Base-by-base conservation (phyloP, 2,888 invertebrate genomes). In the Octodonta nipae region DNA sequence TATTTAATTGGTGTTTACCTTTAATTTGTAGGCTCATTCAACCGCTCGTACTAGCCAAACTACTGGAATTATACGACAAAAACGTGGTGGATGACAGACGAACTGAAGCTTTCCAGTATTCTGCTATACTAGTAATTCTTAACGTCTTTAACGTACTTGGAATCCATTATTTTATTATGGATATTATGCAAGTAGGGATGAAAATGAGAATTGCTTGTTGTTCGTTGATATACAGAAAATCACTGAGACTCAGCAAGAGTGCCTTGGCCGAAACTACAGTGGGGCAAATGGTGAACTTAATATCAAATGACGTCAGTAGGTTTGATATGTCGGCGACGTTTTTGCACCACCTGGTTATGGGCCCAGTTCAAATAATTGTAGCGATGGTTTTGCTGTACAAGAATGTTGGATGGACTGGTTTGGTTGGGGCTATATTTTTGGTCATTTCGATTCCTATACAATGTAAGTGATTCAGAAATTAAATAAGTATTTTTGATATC, bases 221-320 rank as follows among this genome's bases (percentile, higher is more conserved):
- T 16, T 35, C 38, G 5, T 24, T 38, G 14, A 35, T 38, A 11
- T 38, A 38, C 15, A 35, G 38, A 12, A 89, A 89, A 41, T 44
- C 52, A 5, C 39, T 57, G 26, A 64, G 68, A 38, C 63, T 89
- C 17, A 85, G 82, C 33, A 82, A 28, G n/a, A 14, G 29, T 5
- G 24, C 37, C 15, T 26, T 37, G 14, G 82, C 81, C 4, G 78
- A 86, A 55, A 89, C 89, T 0, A 82, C 65, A 58, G 84, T 73
- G 46, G 92, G 64, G 56, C 55, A 59, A 43, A 52, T 58, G 44
- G 54, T 60, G 3, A 60, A 61, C 43, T 43, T 60, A 15, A 41
- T 91, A 38, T 85, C 88, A 0, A 89, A 87, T 34, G 91, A 92
- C 60, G 86, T 88, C 1, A 80, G 77, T 43, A 64, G 88, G 38